Conservation (phyloP, 2,888 invertebrate species). For the Pocota personata region DNA sequence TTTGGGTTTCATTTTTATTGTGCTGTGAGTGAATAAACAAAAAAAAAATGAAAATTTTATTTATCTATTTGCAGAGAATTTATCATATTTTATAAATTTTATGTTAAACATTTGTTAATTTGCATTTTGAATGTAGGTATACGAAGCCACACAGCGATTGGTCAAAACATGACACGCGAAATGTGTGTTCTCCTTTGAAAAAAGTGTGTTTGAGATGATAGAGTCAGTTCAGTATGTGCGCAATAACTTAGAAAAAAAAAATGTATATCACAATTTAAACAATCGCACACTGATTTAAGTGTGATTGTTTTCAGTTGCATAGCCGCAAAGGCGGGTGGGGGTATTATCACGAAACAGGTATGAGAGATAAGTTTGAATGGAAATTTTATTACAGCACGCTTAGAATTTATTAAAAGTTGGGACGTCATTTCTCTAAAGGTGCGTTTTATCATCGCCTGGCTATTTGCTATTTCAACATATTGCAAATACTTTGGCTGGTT, state of each 20-base stretch:
- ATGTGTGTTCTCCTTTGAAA: not conserved
- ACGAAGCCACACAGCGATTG: not conserved
- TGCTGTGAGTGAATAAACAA: not conserved
- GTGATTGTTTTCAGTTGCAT: not conserved
- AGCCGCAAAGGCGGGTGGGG: not conserved
- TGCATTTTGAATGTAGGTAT: not conserved
- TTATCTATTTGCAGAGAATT: constrained; percentile 39
- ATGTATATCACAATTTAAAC: not conserved
- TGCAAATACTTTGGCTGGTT: too few relatives aligned
- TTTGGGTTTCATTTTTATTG: constrained; percentile 3
- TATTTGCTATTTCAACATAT: too few relatives aligned
- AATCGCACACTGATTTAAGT: not conserved
- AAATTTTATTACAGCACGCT: not conserved
- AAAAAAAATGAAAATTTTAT: constrained; percentile 23
- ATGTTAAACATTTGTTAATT: not conserved
- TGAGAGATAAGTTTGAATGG: not conserved
- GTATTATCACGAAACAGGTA: not conserved
- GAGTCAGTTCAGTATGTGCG: not conserved
- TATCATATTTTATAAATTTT: not conserved
- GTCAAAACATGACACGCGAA: not conserved
- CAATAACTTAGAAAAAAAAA: not conserved
- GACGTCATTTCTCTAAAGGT: not conserved
- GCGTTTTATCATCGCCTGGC: not conserved
- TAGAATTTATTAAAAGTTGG: not conserved
- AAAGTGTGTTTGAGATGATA: not conserved